A percentile compares a stretch with the other conserved stretches of the same genome.
Evolutionary conservation across 1,140 invertebrate genomes (phyloP).

Genomic region (Habropoda laboriosa): DNA sequence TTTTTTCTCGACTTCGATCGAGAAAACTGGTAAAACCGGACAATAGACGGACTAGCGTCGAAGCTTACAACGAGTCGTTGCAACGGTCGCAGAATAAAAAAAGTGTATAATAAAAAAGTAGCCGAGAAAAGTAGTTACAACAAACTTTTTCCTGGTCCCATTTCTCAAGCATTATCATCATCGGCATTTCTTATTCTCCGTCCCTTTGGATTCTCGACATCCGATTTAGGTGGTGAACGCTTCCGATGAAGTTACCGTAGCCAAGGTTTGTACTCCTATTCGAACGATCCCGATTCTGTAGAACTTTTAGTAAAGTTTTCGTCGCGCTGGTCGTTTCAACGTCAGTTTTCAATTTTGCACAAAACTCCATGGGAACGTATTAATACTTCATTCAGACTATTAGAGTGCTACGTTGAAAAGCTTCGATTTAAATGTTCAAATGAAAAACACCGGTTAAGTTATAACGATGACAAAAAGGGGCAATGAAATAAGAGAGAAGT

Average conservation of each 20-base stretch:
- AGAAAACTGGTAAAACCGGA: neutral
- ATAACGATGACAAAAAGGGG: too few species aligned
- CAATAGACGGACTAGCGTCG: neutral
- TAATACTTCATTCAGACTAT: neutral
- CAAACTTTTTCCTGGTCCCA: slow-evolving; percentile 69
- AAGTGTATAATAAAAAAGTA: slow-evolving; percentile 57
- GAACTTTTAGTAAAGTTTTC: slow-evolving; percentile 46
- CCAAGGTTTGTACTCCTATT: slow-evolving; percentile 34
- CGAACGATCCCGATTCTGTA: slow-evolving; percentile 35
- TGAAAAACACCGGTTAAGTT: neutral
- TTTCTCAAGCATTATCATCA: slow-evolving; percentile 64
- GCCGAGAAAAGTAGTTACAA: slow-evolving; percentile 58
- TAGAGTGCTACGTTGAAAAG: too few species aligned
- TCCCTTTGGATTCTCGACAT: slow-evolving; percentile 4
- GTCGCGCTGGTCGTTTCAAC: slow-evolving; percentile 36
- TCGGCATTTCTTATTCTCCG: slow-evolving; percentile 31
- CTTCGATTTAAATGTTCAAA: too few species aligned
- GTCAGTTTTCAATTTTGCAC: slow-evolving; percentile 64
- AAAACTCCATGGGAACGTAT: neutral
- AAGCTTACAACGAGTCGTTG: slow-evolving; percentile 13
- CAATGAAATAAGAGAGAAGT: too few species aligned
- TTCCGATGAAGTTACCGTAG: slow-evolving; percentile 40
- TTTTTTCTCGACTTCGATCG: neutral
- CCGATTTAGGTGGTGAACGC: slow-evolving; percentile 39
- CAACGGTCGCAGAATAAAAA: slow-evolving; percentile 32